Base-by-base conservation (phyloP, 2,888 invertebrate species). In the Pandemis corylana region DNA sequence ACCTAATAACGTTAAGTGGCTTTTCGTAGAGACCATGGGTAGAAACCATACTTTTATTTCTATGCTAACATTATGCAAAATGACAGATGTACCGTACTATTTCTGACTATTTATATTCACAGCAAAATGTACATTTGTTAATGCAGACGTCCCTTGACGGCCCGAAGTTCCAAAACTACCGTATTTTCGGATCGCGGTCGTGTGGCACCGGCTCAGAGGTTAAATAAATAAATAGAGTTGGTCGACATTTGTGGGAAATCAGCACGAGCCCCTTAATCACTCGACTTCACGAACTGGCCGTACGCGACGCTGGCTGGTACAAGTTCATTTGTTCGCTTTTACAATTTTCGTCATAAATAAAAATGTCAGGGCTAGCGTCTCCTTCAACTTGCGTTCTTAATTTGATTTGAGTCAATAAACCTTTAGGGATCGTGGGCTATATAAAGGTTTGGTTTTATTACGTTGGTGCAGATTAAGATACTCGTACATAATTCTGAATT, bases 181-280 rank as follows among this genome's bases (percentile, higher is more conserved):
- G 63, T 56, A 36, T 66, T 70, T 75, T 71, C 41, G 63, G 61
- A 44, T 56, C 53, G 66, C 46, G 67, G 62, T 62, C 62, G 44
- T 69, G 41, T 67, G 44, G 68, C 64, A 13, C 28, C 28, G 51
- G 42, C 51, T n/a, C 62, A 36, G 68, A n/a, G 42, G 62, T 56
- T 62, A 42, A 36, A 63, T 67, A 75, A 75, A 75, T 75, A 70
- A 76, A 76, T 70, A 69, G 65, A 72, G 64, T 65, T 71, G 56
- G 75, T 56, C 53, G 75, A 75, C 72, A 69, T 78, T 77, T 77
- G 67, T 67, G 69, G 63, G 61, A 67, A 75, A 70, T 75, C 74
- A 46, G 66, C 62, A 71, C 71, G 71, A 67, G 53, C 61, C 78
- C 80, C 81, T 87, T 88, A 87, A 88, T 88, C 87, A 88, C 86